phyloP scores from a whole-genome alignment of 2,888 invertebrate species.

The Scaptomyza parva region DNA sequence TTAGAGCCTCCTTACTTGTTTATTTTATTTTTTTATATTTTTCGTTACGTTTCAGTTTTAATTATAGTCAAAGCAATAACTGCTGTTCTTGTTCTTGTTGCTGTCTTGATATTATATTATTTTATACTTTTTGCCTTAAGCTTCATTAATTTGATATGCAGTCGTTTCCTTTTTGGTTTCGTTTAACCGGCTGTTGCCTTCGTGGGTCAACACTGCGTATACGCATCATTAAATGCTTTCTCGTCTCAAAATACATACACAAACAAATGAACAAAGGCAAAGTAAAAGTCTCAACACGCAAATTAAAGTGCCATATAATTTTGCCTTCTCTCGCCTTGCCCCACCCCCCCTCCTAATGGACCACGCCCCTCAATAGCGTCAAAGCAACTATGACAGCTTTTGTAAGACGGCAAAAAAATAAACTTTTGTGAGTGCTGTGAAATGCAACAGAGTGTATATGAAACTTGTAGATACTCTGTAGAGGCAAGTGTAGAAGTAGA shows the following conservation, averaged over 20 bases:
- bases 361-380: constrained; percentile 42
- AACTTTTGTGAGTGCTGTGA: neutral
- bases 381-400: constrained; percentile 4
- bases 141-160: constrained; percentile 63
- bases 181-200: constrained; percentile 14
- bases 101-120: constrained; percentile 5
- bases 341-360: constrained; percentile 12
- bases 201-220: constrained; percentile 61
- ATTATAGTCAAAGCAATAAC: constrained; percentile 50
- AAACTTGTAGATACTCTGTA: neutral
- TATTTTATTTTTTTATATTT: constrained; percentile 28
- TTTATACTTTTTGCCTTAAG: constrained; percentile 33
- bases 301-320: constrained; percentile 70
- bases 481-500: neutral
- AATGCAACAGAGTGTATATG: neutral
- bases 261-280: too few species aligned
- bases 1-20: too few species aligned
- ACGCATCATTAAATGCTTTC: constrained; percentile 70
- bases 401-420: neutral
- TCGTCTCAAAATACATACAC: too few species aligned
- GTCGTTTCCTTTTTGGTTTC: neutral
- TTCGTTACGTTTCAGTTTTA: constrained; percentile 48
- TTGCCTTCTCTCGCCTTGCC: constrained; percentile 13
- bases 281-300: constrained; percentile 47
- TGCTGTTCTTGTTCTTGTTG: too few species aligned